Percentiles rank a stretch among this genome's conserved stretches.
phyloP scores from a whole-genome alignment of 92 coral and sea anemone genomes.

The Pocillopora meandrina region DNA sequence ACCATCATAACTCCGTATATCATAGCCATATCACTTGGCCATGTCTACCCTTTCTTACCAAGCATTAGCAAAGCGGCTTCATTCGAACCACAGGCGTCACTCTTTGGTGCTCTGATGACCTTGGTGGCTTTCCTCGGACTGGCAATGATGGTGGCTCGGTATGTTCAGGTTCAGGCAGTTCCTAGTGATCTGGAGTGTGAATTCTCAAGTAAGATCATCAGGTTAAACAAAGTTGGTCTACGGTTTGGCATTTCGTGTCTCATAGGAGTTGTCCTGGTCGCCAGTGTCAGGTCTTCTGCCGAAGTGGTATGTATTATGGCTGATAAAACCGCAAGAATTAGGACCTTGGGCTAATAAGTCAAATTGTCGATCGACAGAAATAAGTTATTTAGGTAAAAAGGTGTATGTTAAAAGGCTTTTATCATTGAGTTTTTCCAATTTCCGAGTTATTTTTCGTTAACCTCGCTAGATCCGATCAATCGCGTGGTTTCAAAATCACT shows the following conservation, averaged over 20 bases:
- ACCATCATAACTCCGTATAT: slow-evolving; percentile 53
- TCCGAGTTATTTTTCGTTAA: no score
- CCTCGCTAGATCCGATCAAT: no score
- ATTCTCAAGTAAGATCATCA: not conserved
- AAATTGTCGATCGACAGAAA: no score
- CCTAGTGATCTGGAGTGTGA: not conserved
- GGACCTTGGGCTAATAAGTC: no score
- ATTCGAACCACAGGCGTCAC: slow-evolving; percentile 43
- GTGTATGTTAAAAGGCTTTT: no score
- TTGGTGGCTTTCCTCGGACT: slow-evolving; percentile 39
- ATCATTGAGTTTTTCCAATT: no score
- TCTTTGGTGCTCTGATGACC: slow-evolving; percentile 51
- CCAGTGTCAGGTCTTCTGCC: not conserved
- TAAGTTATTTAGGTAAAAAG: no score
- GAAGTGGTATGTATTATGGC: not conserved
- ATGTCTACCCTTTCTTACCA: slow-evolving; percentile 53
- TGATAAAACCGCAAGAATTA: no score
- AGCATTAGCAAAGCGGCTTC: slow-evolving; percentile 57
- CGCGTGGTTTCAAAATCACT: no score
- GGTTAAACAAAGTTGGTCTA: slow-evolving; percentile 12
- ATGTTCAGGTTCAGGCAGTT: slow-evolving; percentile 28
- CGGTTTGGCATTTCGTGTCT: slow-evolving; percentile 11
- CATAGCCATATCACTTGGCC: slow-evolving; percentile 42
- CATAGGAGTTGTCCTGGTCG: slow-evolving; percentile 1
- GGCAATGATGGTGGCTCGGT: slow-evolving; percentile 31